Evolutionary conservation across 2,888 invertebrate species (phyloP), one percentile per base, ranked within the genome.

Genomic region (Brachyptera putata): DNA sequence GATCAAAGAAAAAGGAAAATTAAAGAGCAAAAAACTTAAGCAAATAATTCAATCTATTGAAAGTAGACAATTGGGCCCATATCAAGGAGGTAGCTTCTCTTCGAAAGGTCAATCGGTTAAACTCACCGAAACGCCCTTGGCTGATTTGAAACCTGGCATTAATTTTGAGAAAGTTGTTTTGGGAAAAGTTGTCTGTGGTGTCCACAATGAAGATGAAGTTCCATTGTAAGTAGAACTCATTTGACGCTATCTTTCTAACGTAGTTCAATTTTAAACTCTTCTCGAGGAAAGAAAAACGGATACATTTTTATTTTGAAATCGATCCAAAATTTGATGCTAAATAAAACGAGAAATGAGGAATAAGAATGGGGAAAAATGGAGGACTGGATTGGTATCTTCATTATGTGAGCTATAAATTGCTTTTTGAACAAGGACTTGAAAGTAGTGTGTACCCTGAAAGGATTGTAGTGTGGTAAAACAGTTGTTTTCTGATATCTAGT

Each of bases 171-270:
- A 82, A 69, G 84, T 91, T 0, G 73, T 90, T 1, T 72, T 88
- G 60, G 92, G 90, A 2, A 86, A 85, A 72, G 92, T 93, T 21
- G 85, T 92, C 2, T 91, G 90, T 67, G 88, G 88, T 63, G 83
- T 91, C 64, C 83, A 85, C 64, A 85, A 84, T 67, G 86, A 87
- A 55, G 87, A 86, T 68, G 79, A 82, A 43, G 87, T 91, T 50
- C 89, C 89, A 61, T 90, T 89, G 89, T 89, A 74, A 85, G 86
- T 83, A 1, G 13, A 5, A 49, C 5, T 11, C n/a, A 30, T 34
- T 9, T 11, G 7, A 30, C 30, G 30, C 34, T 5, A 30, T 30
- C 11, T 30, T 11, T 30, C 11, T 9, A 9, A 5, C 7, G 30
- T 9, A 30, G 34, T 11, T 9, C 7, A 30, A 30, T 9, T 11